Percentiles rank a stretch among this genome's conserved stretches.
Conservation (phyloP, 1,140 invertebrate species). For the Littorina saxatilis region DNA sequence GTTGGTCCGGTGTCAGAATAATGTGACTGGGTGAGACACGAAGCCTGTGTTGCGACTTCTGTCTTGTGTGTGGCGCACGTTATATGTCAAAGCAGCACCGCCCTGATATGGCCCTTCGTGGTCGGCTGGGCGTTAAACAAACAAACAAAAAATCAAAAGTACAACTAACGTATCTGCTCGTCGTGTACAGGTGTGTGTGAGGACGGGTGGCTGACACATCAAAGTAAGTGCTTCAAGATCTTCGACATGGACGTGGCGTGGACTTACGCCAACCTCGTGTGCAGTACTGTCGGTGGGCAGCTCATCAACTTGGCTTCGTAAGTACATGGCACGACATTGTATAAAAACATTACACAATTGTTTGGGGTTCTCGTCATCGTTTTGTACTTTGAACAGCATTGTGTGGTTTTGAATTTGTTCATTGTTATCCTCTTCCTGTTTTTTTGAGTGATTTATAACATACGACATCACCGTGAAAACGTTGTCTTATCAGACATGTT, state of each 20-base stretch:
- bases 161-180: neutral
- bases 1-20: too few relatives aligned
- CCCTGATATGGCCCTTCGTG: too few relatives aligned
- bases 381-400: neutral
- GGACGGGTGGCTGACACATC: conserved; percentile 52
- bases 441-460: neutral
- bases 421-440: neutral
- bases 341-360: too few relatives aligned
- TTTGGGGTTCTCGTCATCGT: neutral
- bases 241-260: conserved; percentile 5
- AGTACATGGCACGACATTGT: too few relatives aligned
- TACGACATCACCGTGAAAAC: neutral
- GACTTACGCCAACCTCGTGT: neutral
- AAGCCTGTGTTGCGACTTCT: too few relatives aligned
- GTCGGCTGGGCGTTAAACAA: too few relatives aligned
- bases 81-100: too few relatives aligned
- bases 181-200: conserved; percentile 46
- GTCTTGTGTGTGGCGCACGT: too few relatives aligned
- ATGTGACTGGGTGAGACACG: too few relatives aligned
- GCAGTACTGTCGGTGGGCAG: neutral
- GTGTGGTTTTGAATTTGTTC: neutral
- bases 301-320: conserved; percentile 33
- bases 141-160: too few relatives aligned
- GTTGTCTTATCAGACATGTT: too few relatives aligned
- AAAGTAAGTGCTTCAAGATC: conserved; percentile 52